These are phyloP conservation scores for Zaprionus camerounensis DNA, from an alignment of 1,140 invertebrate species.

Conservation along the genomic window DNA sequence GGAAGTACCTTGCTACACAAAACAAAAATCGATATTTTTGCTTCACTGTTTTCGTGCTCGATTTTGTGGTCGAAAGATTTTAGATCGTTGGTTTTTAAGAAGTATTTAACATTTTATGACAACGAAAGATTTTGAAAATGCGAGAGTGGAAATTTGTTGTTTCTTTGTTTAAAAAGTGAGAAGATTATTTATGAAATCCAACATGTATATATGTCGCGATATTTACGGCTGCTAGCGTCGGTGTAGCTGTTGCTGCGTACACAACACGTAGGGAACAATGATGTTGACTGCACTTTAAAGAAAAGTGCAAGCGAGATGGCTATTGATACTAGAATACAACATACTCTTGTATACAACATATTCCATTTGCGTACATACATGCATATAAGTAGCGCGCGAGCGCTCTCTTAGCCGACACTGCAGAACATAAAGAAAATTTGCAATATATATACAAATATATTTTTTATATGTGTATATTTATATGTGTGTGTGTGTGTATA, in stretches of 20 bases:
- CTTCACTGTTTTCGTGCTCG: slow-evolving; percentile 38
- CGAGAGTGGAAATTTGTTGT: neutral
- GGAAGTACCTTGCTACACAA: neutral
- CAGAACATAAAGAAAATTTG: slow-evolving; percentile 14
- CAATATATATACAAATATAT: neutral
- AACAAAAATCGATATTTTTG: slow-evolving; percentile 27
- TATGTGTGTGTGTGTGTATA: slow-evolving; percentile 10
- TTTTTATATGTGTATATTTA: neutral
- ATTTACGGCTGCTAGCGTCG: slow-evolving; percentile 21
- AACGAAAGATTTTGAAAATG: slow-evolving; percentile 12
- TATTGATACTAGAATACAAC: slow-evolving; percentile 36
- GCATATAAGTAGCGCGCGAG: slow-evolving; percentile 47
- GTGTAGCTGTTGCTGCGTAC: slow-evolving; percentile 50
- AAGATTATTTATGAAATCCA: slow-evolving; percentile 9
- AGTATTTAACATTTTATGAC: slow-evolving; percentile 4
- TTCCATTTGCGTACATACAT: slow-evolving; percentile 27
- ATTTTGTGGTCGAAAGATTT: slow-evolving; percentile 40
- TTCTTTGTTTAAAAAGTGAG: neutral
- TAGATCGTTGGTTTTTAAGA: slow-evolving; percentile 17
- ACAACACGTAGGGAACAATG: slow-evolving; percentile 32
- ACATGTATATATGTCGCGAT: slow-evolving; percentile 12
- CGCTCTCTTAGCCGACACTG: slow-evolving; percentile 40
- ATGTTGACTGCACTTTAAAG: slow-evolving; percentile 32
- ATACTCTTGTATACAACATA: slow-evolving; percentile 50
- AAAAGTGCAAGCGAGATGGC: slow-evolving; percentile 54